Conservation (phyloP, 2,888 invertebrate species). For the Acronicta psi region DNA sequence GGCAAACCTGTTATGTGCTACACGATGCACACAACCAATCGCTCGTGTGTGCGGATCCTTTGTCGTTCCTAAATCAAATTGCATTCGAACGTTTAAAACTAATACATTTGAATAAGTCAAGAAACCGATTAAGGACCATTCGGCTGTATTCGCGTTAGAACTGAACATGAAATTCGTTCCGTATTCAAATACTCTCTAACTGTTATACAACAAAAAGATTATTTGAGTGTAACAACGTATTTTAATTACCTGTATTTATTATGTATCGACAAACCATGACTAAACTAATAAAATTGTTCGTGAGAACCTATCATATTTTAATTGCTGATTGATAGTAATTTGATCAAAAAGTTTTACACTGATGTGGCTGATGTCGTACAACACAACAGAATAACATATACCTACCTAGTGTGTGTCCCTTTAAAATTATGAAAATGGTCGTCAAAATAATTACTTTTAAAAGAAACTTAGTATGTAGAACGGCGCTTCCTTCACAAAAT, state of each 20-base stretch:
- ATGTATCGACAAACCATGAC: constrained; percentile 55
- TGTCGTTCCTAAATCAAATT: constrained; percentile 71
- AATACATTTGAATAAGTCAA: constrained; percentile 60
- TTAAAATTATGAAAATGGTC: neutral
- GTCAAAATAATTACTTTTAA: constrained; percentile 2
- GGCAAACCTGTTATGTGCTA: constrained; percentile 70
- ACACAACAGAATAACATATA: constrained; percentile 21
- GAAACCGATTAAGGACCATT: constrained; percentile 49
- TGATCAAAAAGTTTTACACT: constrained; percentile 24
- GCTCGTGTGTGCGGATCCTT: constrained; percentile 53
- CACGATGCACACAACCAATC: constrained; percentile 25
- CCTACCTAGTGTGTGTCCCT: constrained; percentile 1
- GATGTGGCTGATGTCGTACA: too few relatives aligned
- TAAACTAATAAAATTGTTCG: constrained; percentile 54
- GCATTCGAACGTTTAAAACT: constrained; percentile 55
- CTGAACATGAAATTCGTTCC: constrained; percentile 41
- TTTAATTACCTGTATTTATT: constrained; percentile 53
- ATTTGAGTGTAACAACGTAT: constrained; percentile 52
- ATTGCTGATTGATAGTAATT: constrained; percentile 51
- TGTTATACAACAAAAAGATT: constrained; percentile 46
- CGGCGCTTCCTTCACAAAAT: constrained; percentile 10
- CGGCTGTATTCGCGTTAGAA: constrained; percentile 29
- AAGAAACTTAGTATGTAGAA: constrained; percentile 1
- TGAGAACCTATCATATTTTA: constrained; percentile 49
- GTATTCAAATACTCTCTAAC: constrained; percentile 47